phyloP scores from a whole-genome alignment of 2,888 invertebrate genomes.

The Neoaliturus tenellus region DNA sequence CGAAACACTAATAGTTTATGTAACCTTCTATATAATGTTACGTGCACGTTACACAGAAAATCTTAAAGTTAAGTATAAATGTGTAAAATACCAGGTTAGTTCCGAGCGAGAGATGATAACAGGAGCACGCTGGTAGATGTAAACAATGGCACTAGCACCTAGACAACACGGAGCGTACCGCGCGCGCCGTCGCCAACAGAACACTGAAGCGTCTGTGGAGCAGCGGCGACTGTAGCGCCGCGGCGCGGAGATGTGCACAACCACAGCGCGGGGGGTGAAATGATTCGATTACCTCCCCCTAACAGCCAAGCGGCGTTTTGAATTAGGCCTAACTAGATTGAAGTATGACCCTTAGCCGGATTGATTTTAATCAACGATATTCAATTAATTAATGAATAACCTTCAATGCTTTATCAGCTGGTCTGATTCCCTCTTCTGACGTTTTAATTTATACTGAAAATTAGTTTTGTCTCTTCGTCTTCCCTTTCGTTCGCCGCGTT shows the following conservation, averaged over 20 bases:
- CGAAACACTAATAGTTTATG: too few species aligned
- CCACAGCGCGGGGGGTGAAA: slow-evolving; percentile 38
- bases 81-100: not conserved
- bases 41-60: not conserved
- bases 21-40: too few species aligned
- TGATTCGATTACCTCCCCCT: slow-evolving; percentile 50
- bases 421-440: slow-evolving; percentile 46
- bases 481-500: slow-evolving; percentile 36
- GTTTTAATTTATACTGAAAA: slow-evolving; percentile 50
- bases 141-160: slow-evolving; percentile 36
- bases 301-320: slow-evolving; percentile 53
- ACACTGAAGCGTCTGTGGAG: not conserved
- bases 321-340: slow-evolving; percentile 53
- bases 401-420: slow-evolving; percentile 48
- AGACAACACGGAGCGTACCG: not conserved
- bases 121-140: slow-evolving; percentile 8
- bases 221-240: not conserved
- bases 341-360: slow-evolving; percentile 52
- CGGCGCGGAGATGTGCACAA: not conserved
- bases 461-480: slow-evolving; percentile 49
- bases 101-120: slow-evolving; percentile 1
- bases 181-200: not conserved
- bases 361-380: slow-evolving; percentile 54
- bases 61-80: not conserved
- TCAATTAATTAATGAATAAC: slow-evolving; percentile 54